phyloP scores from a whole-genome alignment of 2,113 vertebrate species.

The Pterocles gutturalis region DNA sequence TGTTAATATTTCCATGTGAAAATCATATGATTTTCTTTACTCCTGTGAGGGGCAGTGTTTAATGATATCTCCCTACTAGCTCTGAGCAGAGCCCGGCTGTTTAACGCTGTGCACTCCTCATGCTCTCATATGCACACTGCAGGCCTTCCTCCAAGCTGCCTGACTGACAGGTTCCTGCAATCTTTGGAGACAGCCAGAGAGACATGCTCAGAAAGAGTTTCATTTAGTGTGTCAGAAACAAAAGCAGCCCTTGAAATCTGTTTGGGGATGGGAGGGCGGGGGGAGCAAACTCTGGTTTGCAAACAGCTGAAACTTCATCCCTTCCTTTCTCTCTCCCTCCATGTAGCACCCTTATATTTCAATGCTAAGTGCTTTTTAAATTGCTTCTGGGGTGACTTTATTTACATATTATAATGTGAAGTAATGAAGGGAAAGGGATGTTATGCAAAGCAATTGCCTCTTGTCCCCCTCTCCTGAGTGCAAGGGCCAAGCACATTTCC shows the following conservation, averaged over 20 bases:
- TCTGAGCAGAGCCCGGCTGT: background rate
- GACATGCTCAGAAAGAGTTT: background rate
- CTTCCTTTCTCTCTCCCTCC: background rate
- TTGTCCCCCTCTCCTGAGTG: constrained; percentile 44
- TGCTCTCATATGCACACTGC: background rate
- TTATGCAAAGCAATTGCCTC: constrained; percentile 52
- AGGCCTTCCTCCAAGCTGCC: background rate
- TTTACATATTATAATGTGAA: constrained; percentile 72
- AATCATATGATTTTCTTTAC: background rate
- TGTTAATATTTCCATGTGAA: background rate
- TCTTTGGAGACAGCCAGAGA: constrained; percentile 17
- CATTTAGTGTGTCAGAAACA: constrained; percentile 30
- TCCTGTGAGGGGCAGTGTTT: background rate
- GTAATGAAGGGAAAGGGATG: constrained; percentile 65
- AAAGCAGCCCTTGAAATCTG: constrained; percentile 40
- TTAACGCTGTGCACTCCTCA: rapidly evolving
- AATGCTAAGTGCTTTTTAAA: constrained; percentile 41
- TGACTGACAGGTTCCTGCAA: constrained; percentile 18
- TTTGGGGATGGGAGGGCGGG: background rate
- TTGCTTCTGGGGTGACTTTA: constrained; percentile 28
- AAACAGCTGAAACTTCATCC: constrained; percentile 32
- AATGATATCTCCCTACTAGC: background rate
- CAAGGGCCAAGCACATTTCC: constrained; percentile 68
- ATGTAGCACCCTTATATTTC: constrained; percentile 41
- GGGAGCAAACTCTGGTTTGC: background rate